A percentile compares a stretch with the other conserved stretches of the same genome.
Conservation (phyloP, 2,797 vertebrate genomes). For the Eulemur mongoz region DNA sequence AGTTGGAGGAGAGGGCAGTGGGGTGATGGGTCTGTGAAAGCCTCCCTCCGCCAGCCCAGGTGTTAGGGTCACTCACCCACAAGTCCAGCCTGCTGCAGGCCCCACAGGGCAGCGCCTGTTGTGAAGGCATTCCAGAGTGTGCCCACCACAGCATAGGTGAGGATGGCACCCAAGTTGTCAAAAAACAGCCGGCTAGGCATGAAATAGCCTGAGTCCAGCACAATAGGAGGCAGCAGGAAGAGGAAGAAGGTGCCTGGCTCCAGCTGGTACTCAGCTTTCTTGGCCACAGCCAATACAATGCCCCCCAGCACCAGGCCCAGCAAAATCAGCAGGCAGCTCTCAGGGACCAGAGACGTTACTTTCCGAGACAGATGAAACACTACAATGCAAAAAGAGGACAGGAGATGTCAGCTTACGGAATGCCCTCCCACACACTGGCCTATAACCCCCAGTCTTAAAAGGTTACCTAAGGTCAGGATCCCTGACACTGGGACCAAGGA, state of each 20-base stretch:
- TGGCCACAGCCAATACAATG: constrained; percentile 93
- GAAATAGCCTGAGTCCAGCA: constrained; percentile 96
- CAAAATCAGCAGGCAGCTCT: constrained; percentile 96
- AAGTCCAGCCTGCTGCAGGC: constrained; percentile 89
- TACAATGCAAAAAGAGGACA: constrained; percentile 80
- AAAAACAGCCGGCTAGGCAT: constrained; percentile 97
- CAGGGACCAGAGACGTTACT: constrained; percentile 94
- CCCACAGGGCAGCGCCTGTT: constrained; percentile 93
- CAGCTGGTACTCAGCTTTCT: constrained; percentile 95
- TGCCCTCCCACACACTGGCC: not conserved
- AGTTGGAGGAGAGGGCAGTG: not conserved
- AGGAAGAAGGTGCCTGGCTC: constrained; percentile 98
- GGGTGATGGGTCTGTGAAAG: not conserved
- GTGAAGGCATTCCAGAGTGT: constrained; percentile 97
- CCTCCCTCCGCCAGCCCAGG: not conserved
- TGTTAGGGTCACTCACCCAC: constrained; percentile 89
- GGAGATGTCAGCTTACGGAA: not conserved
- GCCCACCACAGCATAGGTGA: constrained; percentile 94
- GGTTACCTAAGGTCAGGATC: not conserved
- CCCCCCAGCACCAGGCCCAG: constrained; percentile 94
- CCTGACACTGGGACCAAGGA: not conserved
- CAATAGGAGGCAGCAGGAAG: constrained; percentile 96
- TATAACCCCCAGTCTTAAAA: not conserved
- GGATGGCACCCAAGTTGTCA: constrained; percentile 96
- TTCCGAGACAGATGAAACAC: constrained; percentile 96